These are phyloP conservation scores for Octodonta nipae DNA, from an alignment of 2,888 invertebrate genomes.

Conservation along the genomic window DNA sequence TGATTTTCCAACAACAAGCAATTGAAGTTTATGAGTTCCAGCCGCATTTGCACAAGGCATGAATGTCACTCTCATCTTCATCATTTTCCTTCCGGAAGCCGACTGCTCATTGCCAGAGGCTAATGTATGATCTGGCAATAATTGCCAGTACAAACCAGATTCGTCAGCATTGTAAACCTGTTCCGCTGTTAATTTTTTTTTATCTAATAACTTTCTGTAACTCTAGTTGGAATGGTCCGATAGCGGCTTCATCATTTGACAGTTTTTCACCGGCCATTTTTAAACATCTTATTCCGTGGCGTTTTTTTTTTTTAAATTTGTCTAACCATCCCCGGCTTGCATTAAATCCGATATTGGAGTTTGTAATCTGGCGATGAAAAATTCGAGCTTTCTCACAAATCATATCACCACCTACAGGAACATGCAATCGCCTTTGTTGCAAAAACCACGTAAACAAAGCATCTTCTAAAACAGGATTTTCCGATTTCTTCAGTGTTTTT, in stretches of 20 bases:
- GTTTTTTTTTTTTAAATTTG: constrained; percentile 16
- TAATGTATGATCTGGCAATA: constrained; percentile 11
- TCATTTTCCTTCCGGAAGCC: too few species aligned
- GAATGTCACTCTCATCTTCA: constrained; percentile 1
- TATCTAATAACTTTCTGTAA: constrained; percentile 5
- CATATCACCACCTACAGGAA: not conserved
- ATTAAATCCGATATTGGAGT: too few species aligned
- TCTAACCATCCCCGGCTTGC: constrained; percentile 16
- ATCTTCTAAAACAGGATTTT: not conserved
- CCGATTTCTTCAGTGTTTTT: not conserved
- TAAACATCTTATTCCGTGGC: constrained; percentile 14
- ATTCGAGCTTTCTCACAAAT: too few species aligned
- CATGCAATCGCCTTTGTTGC: not conserved
- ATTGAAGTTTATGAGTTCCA: not conserved
- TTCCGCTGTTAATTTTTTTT: constrained; percentile 9
- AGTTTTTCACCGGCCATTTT: constrained; percentile 15
- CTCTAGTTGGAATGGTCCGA: constrained; percentile 10
- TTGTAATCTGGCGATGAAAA: too few species aligned
- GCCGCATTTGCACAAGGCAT: constrained; percentile 1
- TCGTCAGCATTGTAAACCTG: constrained; percentile 18
- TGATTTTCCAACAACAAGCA: not conserved
- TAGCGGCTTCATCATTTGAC: constrained; percentile 13
- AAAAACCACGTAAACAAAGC: constrained; percentile 1
- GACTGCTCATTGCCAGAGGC: too few species aligned
- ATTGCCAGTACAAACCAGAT: constrained; percentile 13